These are phyloP conservation scores for Drosophila arawakana DNA, from an alignment of 1,140 invertebrate species.

Conservation along the genomic window DNA sequence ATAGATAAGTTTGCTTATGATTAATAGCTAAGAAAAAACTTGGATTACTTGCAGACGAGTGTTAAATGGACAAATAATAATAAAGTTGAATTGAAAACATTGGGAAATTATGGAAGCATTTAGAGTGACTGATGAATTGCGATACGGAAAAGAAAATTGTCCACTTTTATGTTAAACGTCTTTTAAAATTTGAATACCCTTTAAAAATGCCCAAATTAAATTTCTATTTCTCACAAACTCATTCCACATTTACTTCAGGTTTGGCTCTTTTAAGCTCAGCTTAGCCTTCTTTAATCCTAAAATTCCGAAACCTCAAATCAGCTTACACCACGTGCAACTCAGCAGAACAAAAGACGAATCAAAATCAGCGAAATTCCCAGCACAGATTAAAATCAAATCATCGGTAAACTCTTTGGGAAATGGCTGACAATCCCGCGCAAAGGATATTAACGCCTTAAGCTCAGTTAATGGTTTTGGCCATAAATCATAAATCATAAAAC, in stretches of 20 bases:
- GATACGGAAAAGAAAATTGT: no score
- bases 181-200: no score
- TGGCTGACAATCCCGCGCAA: constrained; percentile 28
- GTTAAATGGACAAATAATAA: background rate
- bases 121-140: no score
- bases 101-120: no score
- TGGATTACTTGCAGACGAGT: background rate
- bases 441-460: constrained; percentile 76
- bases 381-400: constrained; percentile 75
- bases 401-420: constrained; percentile 59
- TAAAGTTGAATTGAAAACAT: no score
- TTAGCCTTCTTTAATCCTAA: constrained; percentile 14
- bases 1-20: constrained; percentile 20
- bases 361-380: constrained; percentile 25
- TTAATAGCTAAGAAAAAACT: background rate
- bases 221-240: background rate
- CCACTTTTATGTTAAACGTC: no score
- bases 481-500: constrained; percentile 71
- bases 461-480: constrained; percentile 53
- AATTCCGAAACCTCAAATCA: constrained; percentile 52
- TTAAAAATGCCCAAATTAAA: background rate
- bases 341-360: constrained; percentile 31
- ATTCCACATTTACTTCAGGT: no score
- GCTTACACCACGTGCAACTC: constrained; percentile 36
- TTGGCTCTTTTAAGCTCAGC: background rate